Evolutionary conservation across 2,797 vertebrate genomes (phyloP).

Genomic region (Coluber constrictor): DNA sequence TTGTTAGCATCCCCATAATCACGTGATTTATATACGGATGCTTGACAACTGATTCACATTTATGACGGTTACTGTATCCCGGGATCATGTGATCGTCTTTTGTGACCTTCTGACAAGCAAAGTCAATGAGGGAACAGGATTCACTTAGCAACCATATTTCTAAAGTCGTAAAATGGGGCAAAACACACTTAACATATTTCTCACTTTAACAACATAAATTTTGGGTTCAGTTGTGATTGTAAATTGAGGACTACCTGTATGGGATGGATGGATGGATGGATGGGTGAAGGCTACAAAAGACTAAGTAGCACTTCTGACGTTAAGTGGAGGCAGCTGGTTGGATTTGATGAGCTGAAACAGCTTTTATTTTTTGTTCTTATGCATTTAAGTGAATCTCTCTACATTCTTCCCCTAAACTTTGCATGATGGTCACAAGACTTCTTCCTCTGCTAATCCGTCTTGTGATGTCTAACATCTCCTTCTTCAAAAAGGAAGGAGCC

Average conservation of each 20-base stretch:
- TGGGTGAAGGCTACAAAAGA: background rate
- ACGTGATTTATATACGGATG: no score
- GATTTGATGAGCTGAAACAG: background rate
- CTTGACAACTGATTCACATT: no score
- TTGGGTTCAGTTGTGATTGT: no score
- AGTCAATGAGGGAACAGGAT: no score
- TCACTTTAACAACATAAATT: no score
- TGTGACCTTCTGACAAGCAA: no score
- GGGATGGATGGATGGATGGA: background rate
- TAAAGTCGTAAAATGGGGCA: no score
- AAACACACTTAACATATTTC: no score
- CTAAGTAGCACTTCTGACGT: background rate
- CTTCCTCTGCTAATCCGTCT: background rate
- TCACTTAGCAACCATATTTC: no score
- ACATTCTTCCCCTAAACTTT: slow-evolving; percentile 5
- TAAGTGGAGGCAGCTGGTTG: background rate
- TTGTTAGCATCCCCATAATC: no score
- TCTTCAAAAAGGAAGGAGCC: slow-evolving; percentile 15
- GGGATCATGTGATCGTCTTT: no score
- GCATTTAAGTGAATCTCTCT: slow-evolving; percentile 6
- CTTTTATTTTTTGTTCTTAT: background rate
- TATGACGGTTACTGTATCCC: no score
- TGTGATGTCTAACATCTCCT: slow-evolving; percentile 26
- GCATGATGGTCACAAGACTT: background rate
- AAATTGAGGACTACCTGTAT: background rate